phyloP scores from a whole-genome alignment of 2,888 invertebrate species.

The Napeogenes inachia region DNA sequence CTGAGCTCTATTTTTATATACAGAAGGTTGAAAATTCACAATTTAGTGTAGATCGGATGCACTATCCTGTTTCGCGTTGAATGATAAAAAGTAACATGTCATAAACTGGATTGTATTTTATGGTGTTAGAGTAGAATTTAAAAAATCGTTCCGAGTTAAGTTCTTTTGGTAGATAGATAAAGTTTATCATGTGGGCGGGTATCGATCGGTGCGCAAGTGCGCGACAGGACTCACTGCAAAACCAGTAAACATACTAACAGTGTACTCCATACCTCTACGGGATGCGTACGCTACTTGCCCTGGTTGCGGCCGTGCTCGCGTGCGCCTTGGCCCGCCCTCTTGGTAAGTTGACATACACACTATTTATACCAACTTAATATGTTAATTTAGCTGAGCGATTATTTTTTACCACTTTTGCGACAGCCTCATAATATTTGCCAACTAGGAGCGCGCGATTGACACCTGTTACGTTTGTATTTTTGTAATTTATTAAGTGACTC shows the following conservation, averaged over 20 bases:
- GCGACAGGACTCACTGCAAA: slow-evolving; percentile 43
- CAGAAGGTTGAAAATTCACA: slow-evolving; percentile 8
- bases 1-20: slow-evolving; percentile 8
- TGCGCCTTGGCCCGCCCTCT: slow-evolving; percentile 50
- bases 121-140: slow-evolving; percentile 9
- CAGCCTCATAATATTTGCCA: slow-evolving; percentile 6
- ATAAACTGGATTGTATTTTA: slow-evolving; percentile 11
- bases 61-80: slow-evolving; percentile 16
- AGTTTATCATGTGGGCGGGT: slow-evolving; percentile 65
- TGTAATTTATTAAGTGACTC: slow-evolving; percentile 6
- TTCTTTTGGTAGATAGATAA: slow-evolving; percentile 23
- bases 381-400: slow-evolving; percentile 19
- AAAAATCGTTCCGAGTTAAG: slow-evolving; percentile 10
- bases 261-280: slow-evolving; percentile 33
- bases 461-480: slow-evolving; percentile 25
- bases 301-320: slow-evolving; percentile 45
- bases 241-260: slow-evolving; percentile 49
- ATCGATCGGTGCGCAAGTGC: slow-evolving; percentile 68
- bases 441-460: slow-evolving; percentile 14
- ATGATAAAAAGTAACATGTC: slow-evolving; percentile 13
- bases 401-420: slow-evolving; percentile 8
- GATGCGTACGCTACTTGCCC: slow-evolving; percentile 50
- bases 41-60: slow-evolving; percentile 21
- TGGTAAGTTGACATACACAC: slow-evolving; percentile 44
- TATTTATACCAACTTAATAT: slow-evolving; percentile 9